Evolutionary conservation across 1,140 invertebrate species (phyloP).

Genomic region (Ooceraea biroi): DNA sequence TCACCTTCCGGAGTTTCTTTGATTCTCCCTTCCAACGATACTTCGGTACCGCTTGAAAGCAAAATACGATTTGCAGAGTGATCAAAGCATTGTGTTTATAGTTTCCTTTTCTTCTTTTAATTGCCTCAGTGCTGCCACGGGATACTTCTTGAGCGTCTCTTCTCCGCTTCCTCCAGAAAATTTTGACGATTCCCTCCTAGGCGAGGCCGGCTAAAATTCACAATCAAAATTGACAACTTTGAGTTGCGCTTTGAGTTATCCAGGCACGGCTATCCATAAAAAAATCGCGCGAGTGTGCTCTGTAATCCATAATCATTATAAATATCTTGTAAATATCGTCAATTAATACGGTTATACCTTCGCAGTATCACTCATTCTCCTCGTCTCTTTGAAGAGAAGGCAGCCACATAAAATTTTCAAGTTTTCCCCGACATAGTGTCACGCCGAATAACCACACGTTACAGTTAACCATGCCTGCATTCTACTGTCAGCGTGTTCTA

Average conservation of each 20-base stretch:
- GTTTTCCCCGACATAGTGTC: conserved; percentile 14
- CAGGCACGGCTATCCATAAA: neutral
- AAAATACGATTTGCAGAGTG: conserved; percentile 72
- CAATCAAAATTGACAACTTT: neutral
- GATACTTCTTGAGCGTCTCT: conserved; percentile 19
- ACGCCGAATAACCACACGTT: conserved; percentile 15
- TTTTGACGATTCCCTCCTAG: neutral
- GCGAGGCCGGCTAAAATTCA: neutral
- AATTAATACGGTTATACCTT: neutral
- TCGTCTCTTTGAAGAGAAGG: neutral
- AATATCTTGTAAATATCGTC: neutral
- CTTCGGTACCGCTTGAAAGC: conserved; percentile 89
- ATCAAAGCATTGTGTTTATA: conserved; percentile 45
- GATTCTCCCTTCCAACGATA: conserved; percentile 94
- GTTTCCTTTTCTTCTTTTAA: conserved; percentile 41
- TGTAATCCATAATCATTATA: conserved; percentile 17
- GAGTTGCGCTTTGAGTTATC: neutral
- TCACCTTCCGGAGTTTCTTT: conserved; percentile 93
- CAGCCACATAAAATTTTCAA: conserved; percentile 4
- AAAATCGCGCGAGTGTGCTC: conserved; percentile 7
- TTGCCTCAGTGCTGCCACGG: conserved; percentile 23
- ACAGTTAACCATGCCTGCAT: conserved; percentile 41
- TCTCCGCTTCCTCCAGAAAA: neutral
- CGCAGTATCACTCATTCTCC: conserved; percentile 2
- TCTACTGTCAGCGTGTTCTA: conserved; percentile 39